phyloP scores from a whole-genome alignment of 2,797 vertebrate genomes.

The Phalloptychus januarius region DNA sequence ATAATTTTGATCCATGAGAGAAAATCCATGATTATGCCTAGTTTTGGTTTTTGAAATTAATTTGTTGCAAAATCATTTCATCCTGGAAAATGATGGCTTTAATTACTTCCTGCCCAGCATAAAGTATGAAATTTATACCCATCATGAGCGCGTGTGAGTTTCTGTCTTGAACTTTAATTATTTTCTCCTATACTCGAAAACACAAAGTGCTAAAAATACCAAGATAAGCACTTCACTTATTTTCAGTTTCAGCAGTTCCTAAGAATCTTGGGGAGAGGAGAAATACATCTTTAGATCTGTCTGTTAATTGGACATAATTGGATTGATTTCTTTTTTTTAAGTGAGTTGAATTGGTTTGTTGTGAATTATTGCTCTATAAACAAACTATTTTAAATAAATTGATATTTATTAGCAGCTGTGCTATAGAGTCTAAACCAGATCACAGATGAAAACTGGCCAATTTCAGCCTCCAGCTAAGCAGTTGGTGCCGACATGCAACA shows the following conservation, averaged over 20 bases:
- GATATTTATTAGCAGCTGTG: background rate
- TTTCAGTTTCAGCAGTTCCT: background rate
- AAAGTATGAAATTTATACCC: background rate
- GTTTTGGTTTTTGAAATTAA: background rate
- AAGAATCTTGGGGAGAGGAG: background rate
- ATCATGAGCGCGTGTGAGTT: background rate
- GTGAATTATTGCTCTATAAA: background rate
- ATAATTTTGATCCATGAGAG: background rate
- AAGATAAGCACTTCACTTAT: background rate
- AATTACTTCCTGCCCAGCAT: background rate
- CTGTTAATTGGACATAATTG: background rate
- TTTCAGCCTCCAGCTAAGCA: background rate
- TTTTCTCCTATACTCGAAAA: background rate
- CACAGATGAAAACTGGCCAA: background rate
- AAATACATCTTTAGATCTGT: background rate
- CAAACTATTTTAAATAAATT: background rate
- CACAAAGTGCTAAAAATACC: background rate
- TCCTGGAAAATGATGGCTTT: background rate
- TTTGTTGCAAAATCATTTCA: background rate
- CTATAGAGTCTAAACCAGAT: background rate
- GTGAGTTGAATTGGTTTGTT: background rate
- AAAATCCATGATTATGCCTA: background rate
- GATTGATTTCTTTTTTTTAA: background rate
- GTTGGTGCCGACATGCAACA: background rate
- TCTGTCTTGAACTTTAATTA: background rate